A percentile compares a stretch with the other conserved stretches of the same genome.
Evolutionary conservation across 1,140 invertebrate species (phyloP).

Genomic region (Zaprionus lachaisei): DNA sequence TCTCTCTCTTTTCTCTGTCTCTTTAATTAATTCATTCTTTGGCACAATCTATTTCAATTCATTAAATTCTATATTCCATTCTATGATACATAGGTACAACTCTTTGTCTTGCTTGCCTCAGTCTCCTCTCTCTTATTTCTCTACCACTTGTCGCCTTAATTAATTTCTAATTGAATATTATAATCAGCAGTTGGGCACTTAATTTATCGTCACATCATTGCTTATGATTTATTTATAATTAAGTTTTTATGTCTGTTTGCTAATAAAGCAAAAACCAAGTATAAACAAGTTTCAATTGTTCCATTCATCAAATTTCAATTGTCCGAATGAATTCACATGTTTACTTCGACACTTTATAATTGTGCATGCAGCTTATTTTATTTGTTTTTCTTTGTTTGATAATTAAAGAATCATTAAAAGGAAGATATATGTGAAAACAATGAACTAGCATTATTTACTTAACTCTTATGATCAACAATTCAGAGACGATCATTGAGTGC

Average conservation of each 20-base stretch:
- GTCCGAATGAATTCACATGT: conserved; percentile 11
- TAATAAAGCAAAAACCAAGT: neutral
- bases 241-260: conserved; percentile 8
- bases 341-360: neutral
- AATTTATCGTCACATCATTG: neutral
- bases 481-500: neutral
- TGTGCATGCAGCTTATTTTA: conserved; percentile 1
- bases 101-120: neutral
- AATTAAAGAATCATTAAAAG: conserved; percentile 5
- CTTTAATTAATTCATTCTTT: neutral
- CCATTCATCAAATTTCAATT: conserved; percentile 10
- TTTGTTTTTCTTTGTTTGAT: neutral
- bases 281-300: conserved; percentile 18
- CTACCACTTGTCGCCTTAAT: neutral
- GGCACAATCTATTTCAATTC: neutral
- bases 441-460: conserved; percentile 3
- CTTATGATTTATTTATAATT: conserved; percentile 26
- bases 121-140: neutral
- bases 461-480: neutral
- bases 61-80: neutral
- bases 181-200: neutral
- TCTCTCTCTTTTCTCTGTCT: no score
- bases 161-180: neutral
- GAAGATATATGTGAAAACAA: neutral
- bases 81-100: neutral